Evolutionary conservation across 2,888 invertebrate genomes (phyloP).

Genomic region (Sympetrum striolatum): DNA sequence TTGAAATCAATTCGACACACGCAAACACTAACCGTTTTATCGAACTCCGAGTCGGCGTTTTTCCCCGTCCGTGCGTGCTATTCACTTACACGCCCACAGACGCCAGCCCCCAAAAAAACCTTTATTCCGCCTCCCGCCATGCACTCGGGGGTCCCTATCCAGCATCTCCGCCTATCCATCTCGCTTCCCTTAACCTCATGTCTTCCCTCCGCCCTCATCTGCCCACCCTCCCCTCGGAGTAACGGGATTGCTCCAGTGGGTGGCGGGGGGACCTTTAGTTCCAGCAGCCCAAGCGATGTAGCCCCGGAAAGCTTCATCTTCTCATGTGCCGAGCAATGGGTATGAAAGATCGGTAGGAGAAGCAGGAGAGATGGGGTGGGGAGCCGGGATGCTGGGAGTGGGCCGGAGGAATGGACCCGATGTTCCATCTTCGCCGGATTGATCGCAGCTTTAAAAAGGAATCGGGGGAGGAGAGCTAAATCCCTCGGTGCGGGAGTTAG

Average conservation of each 20-base stretch:
- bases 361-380: background rate
- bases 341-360: background rate
- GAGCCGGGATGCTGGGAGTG: background rate
- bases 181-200: background rate
- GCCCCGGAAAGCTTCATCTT: slow-evolving; percentile 8
- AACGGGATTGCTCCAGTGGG: slow-evolving; percentile 22
- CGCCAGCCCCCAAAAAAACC: background rate
- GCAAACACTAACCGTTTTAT: background rate
- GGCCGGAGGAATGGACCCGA: slow-evolving; percentile 3
- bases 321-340: slow-evolving; percentile 1
- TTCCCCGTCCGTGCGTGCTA: background rate
- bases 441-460: background rate
- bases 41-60: background rate
- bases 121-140: background rate
- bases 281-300: slow-evolving; percentile 16
- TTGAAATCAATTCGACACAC: slow-evolving; percentile 11
- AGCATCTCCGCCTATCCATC: background rate
- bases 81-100: background rate
- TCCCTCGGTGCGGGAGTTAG: background rate
- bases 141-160: background rate
- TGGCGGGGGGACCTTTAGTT: background rate
- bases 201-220: background rate
- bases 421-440: background rate
- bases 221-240: background rate
- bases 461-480: background rate